A percentile compares a stretch with the other conserved stretches of the same genome.
Conservation (phyloP, 2,113 vertebrate genomes). For the Pygoscelis antarcticus region DNA sequence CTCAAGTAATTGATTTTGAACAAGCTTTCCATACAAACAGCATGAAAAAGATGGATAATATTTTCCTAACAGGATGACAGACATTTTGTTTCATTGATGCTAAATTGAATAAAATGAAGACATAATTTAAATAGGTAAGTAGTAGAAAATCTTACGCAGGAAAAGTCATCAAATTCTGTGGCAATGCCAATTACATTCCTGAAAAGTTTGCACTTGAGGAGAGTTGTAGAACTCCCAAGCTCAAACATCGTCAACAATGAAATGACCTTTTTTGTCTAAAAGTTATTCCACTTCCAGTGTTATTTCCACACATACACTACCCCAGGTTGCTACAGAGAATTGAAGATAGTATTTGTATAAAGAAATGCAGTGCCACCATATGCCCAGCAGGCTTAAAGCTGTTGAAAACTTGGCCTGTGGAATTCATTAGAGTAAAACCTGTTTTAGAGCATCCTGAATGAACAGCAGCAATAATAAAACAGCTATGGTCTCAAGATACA, state of each 20-base stretch:
- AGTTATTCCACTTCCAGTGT: slow-evolving; percentile 9
- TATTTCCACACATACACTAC: slow-evolving; percentile 29
- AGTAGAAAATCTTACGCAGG: neutral
- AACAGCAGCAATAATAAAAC: slow-evolving; percentile 53
- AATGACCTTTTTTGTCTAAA: slow-evolving; percentile 30
- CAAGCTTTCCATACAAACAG: neutral
- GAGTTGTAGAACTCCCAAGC: neutral
- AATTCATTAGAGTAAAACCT: slow-evolving; percentile 60
- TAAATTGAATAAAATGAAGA: neutral
- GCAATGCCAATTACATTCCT: neutral
- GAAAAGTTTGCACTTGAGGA: neutral
- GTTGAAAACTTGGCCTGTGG: slow-evolving; percentile 52
- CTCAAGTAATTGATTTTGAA: neutral
- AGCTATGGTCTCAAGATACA: slow-evolving; percentile 42
- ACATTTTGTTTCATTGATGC: neutral
- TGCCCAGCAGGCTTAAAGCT: slow-evolving; percentile 51
- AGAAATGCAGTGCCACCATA: slow-evolving; percentile 23
- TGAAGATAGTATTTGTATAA: slow-evolving; percentile 20
- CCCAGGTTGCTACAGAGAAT: slow-evolving; percentile 25
- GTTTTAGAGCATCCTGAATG: slow-evolving; percentile 41
- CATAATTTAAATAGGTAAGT: neutral
- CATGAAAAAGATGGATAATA: neutral
- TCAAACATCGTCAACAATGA: slow-evolving; percentile 29
- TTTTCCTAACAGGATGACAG: neutral
- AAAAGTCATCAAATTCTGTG: neutral